phyloP scores from a whole-genome alignment of 2,888 invertebrate genomes.

The Leptura quadrifasciata region DNA sequence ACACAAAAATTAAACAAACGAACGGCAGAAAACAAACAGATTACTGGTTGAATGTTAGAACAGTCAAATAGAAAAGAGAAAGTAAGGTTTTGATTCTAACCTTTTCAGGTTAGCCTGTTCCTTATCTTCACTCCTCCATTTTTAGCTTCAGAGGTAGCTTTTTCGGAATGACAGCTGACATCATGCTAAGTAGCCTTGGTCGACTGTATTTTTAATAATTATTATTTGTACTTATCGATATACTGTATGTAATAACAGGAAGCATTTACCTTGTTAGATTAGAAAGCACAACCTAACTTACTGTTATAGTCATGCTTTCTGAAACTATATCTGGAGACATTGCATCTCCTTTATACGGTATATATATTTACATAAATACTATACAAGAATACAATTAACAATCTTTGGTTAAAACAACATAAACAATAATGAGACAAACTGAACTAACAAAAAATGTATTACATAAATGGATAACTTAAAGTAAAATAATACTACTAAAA shows the following conservation, averaged over 20 bases:
- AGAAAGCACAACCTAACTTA: slow-evolving; percentile 32
- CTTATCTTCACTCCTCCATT: slow-evolving; percentile 14
- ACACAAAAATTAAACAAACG: slow-evolving; percentile 32
- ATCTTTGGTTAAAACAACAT: slow-evolving; percentile 69
- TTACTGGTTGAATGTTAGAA: slow-evolving; percentile 52
- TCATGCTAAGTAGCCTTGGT: slow-evolving; percentile 64
- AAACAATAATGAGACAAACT: slow-evolving; percentile 58
- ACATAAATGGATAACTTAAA: slow-evolving; percentile 50
- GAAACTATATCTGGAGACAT: slow-evolving; percentile 47
- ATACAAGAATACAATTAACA: slow-evolving; percentile 69
- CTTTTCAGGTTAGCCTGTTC: slow-evolving; percentile 11
- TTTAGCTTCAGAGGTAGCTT: slow-evolving; percentile 48
- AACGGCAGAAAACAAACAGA: slow-evolving; percentile 26
- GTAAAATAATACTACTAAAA: slow-evolving; percentile 65
- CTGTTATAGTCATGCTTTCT: slow-evolving; percentile 39
- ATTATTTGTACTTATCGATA: slow-evolving; percentile 72
- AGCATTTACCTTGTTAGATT: slow-evolving; percentile 70
- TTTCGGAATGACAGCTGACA: slow-evolving; percentile 69
- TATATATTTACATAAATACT: slow-evolving; percentile 71
- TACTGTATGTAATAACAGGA: slow-evolving; percentile 72
- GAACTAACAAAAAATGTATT: slow-evolving; percentile 59
- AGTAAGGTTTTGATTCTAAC: slow-evolving; percentile 8
- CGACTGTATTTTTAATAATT: slow-evolving; percentile 65
- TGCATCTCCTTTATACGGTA: slow-evolving; percentile 53
- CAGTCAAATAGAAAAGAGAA: slow-evolving; percentile 42